Evolutionary conservation across 92 coral and sea anemone species (phyloP), one percentile per base, ranked within the genome.

Genomic region (Epizoanthus rinbou): DNA sequence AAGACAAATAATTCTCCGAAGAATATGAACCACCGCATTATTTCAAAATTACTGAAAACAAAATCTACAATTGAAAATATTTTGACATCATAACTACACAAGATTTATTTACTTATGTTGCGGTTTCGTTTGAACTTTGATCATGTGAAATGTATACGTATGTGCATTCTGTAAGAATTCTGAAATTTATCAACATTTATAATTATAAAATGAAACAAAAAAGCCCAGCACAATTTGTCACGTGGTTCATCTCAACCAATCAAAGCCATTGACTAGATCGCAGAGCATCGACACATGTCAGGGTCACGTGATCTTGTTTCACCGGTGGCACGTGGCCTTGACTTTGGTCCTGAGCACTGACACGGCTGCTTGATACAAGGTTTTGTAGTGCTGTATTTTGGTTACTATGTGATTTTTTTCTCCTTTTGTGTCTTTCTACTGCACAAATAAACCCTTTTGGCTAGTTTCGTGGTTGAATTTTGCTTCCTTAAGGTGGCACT

Each of bases 321-420:
- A 86, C 92, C 90, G 94, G 92, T 85, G 95, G 97, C 97, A 93
- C 97, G 97, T 93, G 97, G 97, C 94, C 91, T 91, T 88, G 91
- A 94, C 91, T 91, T 90, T 90, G 86, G 90, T 86, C 90, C 87
- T 88, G 90, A 92, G 57, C 82, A 71, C 82, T 78, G 71, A 62
- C 82, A 78, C 82, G 82, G 82, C 82, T 62, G 71, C 71, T 78
- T 62, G 70, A 24, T 78, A 78, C 57, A 78, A 78, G 82, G 68
- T 78, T 78, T 78, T 62, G 70, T 60, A 78, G 69, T 78, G 64
- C 69, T 78, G 71, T 78, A 78, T 60, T 78, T 78, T 59, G 53
- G 70, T 78, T 78, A 78, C 82, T 78, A 78, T 22, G 71, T 62
- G 52, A 62, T 41, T 78, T 78, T 76, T 58, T 76, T 23, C 35